phyloP scores from a whole-genome alignment of 2,113 vertebrate species.

The Eleginops maclovinus region DNA sequence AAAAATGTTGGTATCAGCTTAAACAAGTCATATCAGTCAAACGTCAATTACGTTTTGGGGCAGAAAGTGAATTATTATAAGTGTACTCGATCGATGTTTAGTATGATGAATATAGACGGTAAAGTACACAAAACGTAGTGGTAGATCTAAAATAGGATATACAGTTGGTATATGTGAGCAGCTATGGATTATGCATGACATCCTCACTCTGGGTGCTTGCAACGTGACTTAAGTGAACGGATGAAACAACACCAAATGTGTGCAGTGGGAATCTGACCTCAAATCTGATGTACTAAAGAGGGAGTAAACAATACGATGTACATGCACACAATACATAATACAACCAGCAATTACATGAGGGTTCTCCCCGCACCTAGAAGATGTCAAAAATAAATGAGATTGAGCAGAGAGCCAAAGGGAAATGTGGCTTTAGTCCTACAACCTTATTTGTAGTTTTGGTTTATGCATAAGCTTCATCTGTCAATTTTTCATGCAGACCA shows the following conservation, averaged over 20 bases:
- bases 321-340: conserved; percentile 30
- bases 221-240: conserved; percentile 10
- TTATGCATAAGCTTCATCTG: conserved; percentile 70
- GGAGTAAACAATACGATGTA: conserved; percentile 12
- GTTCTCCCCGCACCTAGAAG: conserved; percentile 6
- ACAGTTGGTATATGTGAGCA: neutral
- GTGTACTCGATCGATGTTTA: neutral
- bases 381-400: conserved; percentile 50
- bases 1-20: conserved; percentile 13
- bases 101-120: neutral
- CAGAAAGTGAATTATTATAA: conserved; percentile 7
- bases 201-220: conserved; percentile 15
- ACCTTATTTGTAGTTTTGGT: conserved; percentile 76
- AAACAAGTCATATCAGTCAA: conserved; percentile 23
- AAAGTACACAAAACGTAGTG: neutral
- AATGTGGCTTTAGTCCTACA: conserved; percentile 52
- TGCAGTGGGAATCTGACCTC: conserved; percentile 6
- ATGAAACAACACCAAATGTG: conserved; percentile 11
- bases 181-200: conserved; percentile 42
- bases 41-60: neutral
- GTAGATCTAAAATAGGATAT: neutral
- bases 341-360: conserved; percentile 7
- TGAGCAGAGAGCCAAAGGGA: conserved; percentile 40
- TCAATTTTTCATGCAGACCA: conserved; percentile 70
- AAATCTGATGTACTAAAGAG: conserved; percentile 1